Evolutionary conservation across 2,797 vertebrate genomes (phyloP).

Genomic region (Poecilia picta): DNA sequence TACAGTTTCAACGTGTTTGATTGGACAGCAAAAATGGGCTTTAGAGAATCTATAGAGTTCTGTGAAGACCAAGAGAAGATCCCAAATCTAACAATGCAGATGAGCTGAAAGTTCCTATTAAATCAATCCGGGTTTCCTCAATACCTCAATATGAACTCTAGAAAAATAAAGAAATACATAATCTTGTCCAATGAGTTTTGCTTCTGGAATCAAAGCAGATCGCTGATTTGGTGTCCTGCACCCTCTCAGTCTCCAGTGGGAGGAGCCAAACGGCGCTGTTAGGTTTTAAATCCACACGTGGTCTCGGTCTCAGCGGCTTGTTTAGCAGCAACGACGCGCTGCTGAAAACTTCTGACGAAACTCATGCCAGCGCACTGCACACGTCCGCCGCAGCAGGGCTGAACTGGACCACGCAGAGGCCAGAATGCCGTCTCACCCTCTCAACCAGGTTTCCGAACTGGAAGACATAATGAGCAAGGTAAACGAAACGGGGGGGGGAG

Average conservation of each 20-base stretch:
- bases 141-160: neutral
- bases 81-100: neutral
- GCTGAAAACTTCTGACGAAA: constrained; percentile 62
- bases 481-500: constrained; percentile 1
- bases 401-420: constrained; percentile 43
- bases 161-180: neutral
- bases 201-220: neutral
- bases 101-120: neutral
- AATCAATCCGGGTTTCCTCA: neutral
- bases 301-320: constrained; percentile 49
- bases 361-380: constrained; percentile 57
- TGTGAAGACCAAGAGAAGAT: neutral
- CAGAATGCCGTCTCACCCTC: constrained; percentile 67
- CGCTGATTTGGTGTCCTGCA: neutral
- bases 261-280: constrained; percentile 52
- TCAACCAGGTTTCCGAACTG: constrained; percentile 65
- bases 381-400: constrained; percentile 47
- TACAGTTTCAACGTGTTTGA: neutral
- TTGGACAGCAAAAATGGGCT: neutral
- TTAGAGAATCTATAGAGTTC: neutral
- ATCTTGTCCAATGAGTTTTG: neutral
- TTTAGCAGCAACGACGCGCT: constrained; percentile 42
- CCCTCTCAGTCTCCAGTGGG: constrained; percentile 45
- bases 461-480: constrained; percentile 77
- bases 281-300: constrained; percentile 78